Percentiles rank a stretch among this genome's conserved stretches.
phyloP scores from a whole-genome alignment of 1,140 invertebrate species.

The Forficula auricularia region DNA sequence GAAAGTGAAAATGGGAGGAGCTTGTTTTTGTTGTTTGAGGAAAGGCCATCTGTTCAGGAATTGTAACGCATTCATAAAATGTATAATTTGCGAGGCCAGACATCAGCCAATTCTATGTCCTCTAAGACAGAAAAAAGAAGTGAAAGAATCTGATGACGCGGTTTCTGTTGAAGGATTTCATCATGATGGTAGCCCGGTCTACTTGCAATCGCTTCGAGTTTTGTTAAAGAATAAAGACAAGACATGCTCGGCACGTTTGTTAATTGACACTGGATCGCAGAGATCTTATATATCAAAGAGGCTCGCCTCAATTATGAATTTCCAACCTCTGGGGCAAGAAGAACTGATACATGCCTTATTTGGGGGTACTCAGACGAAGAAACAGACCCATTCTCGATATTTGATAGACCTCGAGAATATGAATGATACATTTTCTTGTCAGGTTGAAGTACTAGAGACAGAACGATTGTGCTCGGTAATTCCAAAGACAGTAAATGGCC shows the following conservation, averaged over 20 bases:
- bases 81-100: no score
- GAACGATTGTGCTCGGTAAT: conserved; percentile 3
- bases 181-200: no score
- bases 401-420: background rate
- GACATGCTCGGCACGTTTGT: background rate
- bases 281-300: background rate
- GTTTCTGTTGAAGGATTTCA: no score
- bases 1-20: no score
- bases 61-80: no score
- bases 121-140: no score
- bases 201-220: conserved; percentile 9
- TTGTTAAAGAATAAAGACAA: background rate
- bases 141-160: no score
- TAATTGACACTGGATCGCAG: conserved; percentile 13
- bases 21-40: no score
- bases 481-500: background rate
- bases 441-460: conserved; percentile 6
- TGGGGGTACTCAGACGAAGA: background rate
- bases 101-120: no score
- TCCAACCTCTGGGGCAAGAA: background rate
- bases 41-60: no score
- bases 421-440: background rate
- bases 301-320: background rate
- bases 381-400: conserved; percentile 6
- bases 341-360: background rate